phyloP scores from a whole-genome alignment of 2,113 vertebrate species.

The Trichomycterus rosablanca region DNA sequence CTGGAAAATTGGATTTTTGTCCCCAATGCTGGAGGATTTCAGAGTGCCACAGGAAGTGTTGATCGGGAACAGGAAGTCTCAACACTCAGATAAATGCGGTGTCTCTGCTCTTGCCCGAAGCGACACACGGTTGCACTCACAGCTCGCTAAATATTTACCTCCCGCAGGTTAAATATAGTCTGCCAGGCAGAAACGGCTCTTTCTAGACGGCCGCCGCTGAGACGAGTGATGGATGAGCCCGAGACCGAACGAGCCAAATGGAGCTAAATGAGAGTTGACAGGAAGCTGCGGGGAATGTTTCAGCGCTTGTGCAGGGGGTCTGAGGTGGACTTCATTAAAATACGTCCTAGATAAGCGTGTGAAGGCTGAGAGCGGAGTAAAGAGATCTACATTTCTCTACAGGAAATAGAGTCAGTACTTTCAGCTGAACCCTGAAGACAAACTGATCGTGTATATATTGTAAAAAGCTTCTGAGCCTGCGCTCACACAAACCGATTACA shows the following conservation, averaged over 20 bases:
- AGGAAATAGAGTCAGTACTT: no score
- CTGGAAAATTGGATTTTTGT: no score
- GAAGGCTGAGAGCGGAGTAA: no score
- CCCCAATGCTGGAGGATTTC: no score
- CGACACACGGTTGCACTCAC: neutral
- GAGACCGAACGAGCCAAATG: neutral
- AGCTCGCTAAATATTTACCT: neutral
- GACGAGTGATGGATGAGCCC: neutral
- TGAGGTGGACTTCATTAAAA: no score
- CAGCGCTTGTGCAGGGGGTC: no score
- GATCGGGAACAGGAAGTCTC: neutral
- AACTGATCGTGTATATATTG: no score
- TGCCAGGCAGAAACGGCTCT: neutral
- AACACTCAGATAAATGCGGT: neutral
- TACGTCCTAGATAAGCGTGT: no score
- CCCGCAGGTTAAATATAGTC: neutral
- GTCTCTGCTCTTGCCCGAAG: neutral
- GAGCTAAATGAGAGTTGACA: neutral
- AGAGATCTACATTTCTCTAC: no score
- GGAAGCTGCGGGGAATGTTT: neutral
- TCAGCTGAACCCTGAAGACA: no score
- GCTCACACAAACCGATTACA: no score
- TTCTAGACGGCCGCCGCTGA: neutral
- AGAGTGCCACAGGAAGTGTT: neutral
- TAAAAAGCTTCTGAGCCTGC: no score